Base-by-base conservation (phyloP, 1,140 invertebrate genomes). In the Anoplolepis gracilipes region DNA sequence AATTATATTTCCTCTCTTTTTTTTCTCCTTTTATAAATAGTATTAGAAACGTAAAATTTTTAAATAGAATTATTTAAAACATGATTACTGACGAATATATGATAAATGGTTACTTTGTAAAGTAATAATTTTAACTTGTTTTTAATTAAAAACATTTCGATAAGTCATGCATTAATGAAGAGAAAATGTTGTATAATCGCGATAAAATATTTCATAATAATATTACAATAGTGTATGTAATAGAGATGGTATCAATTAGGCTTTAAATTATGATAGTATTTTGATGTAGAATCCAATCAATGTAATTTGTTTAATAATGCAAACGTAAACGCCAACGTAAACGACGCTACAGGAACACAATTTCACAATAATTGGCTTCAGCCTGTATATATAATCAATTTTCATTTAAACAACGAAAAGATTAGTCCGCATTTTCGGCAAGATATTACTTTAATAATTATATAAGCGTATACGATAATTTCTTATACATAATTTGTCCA, bases 291-390 rank as follows among this genome's bases (percentile, higher is more conserved):
- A 73, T 61, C 53, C 53, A 61, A 82, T 72, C 49, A 16, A 6
- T 28, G n/a, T 73, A 72, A 82, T 82, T 82, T 82, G 78, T 57
- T 82, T 82, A 73, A 72, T 82, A 73, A 73, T 13, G 28, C 39
- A 73, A 46, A 59, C 55, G 28, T 28, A 73, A 46, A 59, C 55
- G 8, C 59, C 25, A 72, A 49, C 39, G 39, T 33, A 82, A 57
- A 33, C 8, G 36, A 8, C 30, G 25, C 36, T 72, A 22, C 10
- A 6, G n/a, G 25, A 19, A 33, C 28, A 22, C 36, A 59, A 72
- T 73, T 61, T 36, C 25, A 33, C 2, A 13, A 28, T 73, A 73
- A 82, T 82, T 73, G 28, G 19, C n/a, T 72, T 16, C 22, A 59
- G 13, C 6, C 7, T 39, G 3, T 59, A 61, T 19, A 57, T 57